Evolutionary conservation across 2,888 invertebrate genomes (phyloP), one percentile per base, ranked within the genome.

Genomic region (Sminthurides aquaticus): DNA sequence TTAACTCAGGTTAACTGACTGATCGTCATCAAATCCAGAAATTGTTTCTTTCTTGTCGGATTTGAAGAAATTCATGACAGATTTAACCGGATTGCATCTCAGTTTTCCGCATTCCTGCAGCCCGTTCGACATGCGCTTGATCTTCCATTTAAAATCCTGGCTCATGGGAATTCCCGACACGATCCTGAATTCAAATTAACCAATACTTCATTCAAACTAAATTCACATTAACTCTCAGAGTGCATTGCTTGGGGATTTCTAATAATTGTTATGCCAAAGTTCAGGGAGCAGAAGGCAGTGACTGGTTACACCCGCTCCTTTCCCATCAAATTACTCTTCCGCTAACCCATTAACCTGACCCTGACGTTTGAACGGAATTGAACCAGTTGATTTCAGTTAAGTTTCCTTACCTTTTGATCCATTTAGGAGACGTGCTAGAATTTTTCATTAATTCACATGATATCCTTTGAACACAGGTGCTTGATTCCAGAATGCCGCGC

Each of bases 351-450:
- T n/a, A n/a, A n/a, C n/a, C n/a, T n/a, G n/a, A n/a, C n/a, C n/a
- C n/a, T n/a, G n/a, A n/a, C n/a, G n/a, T n/a, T n/a, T n/a, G n/a
- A n/a, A n/a, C n/a, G n/a, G n/a, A n/a, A n/a, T n/a, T n/a, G n/a
- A n/a, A n/a, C n/a, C n/a, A n/a, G n/a, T n/a, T n/a, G n/a, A n/a
- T n/a, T n/a, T n/a, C n/a, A 20, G 5, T 52, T 52, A 8, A 15
- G 52, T 20, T 34, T 15, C 5, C 52, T 52, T 20, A 52, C 52
- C 52, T 15, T 20, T 20, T 8, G 20, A 52, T 22, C 52, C 52
- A 52, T 22, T 15, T 52, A 5, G 52, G 52, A 52, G 52, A 52
- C 5, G 52, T 22, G 52, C 52, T 52, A 15, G 52, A 52, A 52
- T 5, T 20, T 20, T 52, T 52, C 20, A 52, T 52, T 5, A 52